phyloP scores from a whole-genome alignment of 2,113 vertebrate genomes.

The Bambusicola thoracicus region DNA sequence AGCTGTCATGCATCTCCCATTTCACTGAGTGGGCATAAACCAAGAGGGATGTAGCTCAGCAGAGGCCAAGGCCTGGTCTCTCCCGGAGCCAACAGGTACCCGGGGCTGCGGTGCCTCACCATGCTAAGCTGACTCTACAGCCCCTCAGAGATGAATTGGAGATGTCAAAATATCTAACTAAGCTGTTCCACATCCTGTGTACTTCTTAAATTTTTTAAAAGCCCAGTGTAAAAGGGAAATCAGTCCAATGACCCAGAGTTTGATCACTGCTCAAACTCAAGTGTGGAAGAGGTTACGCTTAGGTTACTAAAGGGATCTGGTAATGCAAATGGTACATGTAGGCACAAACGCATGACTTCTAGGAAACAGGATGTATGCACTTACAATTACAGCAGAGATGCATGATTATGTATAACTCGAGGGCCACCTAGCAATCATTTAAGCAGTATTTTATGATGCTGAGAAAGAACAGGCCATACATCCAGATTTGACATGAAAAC shows the following conservation, averaged over 20 bases:
- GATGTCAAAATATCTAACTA: background rate
- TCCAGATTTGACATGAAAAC: background rate
- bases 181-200: background rate
- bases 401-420: background rate
- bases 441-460: background rate
- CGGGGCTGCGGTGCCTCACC: background rate
- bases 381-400: background rate
- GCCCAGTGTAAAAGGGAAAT: background rate
- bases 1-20: background rate
- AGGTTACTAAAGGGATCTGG: background rate
- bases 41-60: background rate
- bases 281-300: rapidly evolving
- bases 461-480: background rate
- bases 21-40: background rate
- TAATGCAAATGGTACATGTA: background rate
- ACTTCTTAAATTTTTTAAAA: background rate
- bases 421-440: background rate
- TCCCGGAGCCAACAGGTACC: background rate
- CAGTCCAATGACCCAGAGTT: background rate
- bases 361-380: background rate
- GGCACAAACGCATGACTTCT: background rate
- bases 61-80: background rate
- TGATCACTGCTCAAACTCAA: background rate
- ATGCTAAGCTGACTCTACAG: background rate
- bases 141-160: background rate